These are phyloP conservation scores for Danionella dracula DNA, from an alignment of 2,797 vertebrate species.

Conservation along the genomic window DNA sequence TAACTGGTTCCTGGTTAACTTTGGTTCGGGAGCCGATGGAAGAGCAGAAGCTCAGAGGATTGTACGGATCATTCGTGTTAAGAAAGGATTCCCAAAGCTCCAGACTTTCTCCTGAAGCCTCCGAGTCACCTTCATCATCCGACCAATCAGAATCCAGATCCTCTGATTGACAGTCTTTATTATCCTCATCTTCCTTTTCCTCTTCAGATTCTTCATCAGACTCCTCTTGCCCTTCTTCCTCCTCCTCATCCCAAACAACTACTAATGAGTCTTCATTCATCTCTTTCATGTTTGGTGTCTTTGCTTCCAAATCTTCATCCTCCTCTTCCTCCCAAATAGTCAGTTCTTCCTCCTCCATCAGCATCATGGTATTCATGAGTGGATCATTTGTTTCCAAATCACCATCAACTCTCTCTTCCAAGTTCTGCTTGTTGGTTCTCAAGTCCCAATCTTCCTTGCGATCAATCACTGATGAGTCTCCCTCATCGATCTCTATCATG, in stretches of 20 bases:
- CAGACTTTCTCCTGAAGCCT: constrained; percentile 20
- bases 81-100: constrained; percentile 40
- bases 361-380: too few species aligned
- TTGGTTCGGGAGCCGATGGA: constrained; percentile 1
- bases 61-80: constrained; percentile 32
- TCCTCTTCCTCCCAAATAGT: neutral
- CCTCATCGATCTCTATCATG: neutral
- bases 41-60: constrained; percentile 29
- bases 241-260: neutral
- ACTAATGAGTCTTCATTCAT: too few species aligned
- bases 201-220: constrained; percentile 7
- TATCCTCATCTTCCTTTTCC: neutral
- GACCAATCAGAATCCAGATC: constrained; percentile 35
- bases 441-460: too few species aligned
- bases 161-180: neutral
- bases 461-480: neutral
- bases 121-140: constrained; percentile 23
- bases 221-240: constrained; percentile 19
- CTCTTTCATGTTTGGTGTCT: too few species aligned
- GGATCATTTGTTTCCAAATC: too few species aligned
- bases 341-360: too few species aligned
- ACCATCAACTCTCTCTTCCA: too few species aligned
- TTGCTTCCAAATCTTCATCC: neutral
- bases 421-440: too few species aligned
- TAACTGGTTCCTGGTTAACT: neutral